Conservation (phyloP, 2,797 vertebrate species). For the Neosilurus mollespiculum region DNA sequence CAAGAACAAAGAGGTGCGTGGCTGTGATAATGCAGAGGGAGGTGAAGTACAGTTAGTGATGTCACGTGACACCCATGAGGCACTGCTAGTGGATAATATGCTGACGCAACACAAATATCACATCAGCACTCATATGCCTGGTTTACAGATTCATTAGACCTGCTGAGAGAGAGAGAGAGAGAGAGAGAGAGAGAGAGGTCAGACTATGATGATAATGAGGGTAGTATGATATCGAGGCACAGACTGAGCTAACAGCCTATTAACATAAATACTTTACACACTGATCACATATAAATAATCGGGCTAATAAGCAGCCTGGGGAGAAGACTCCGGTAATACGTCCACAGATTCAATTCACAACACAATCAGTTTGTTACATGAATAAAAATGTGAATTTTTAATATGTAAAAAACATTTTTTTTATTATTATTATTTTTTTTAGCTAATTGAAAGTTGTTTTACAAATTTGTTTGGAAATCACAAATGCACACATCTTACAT, state of each 20-base stretch:
- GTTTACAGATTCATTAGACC: constrained; percentile 50
- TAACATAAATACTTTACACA: constrained; percentile 37
- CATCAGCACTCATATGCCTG: constrained; percentile 7
- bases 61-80: constrained; percentile 29
- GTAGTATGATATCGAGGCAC: background rate
- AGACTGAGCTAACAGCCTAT: constrained; percentile 46
- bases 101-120: constrained; percentile 45
- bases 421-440: background rate
- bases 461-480: background rate
- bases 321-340: background rate
- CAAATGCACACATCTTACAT: background rate
- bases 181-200: constrained; percentile 28
- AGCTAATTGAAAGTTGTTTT: background rate
- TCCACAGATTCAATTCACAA: background rate
- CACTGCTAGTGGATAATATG: constrained; percentile 33
- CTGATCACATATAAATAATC: constrained; percentile 1
- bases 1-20: constrained; percentile 33
- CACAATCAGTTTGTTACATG: background rate
- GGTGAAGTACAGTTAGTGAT: constrained; percentile 13
- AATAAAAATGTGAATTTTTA: background rate
- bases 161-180: constrained; percentile 21
- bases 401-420: no score
- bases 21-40: constrained; percentile 1
- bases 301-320: constrained; percentile 34
- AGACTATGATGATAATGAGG: constrained; percentile 23